Conservation (phyloP, 2,888 invertebrate species). For the Linnaemya vulpina region DNA sequence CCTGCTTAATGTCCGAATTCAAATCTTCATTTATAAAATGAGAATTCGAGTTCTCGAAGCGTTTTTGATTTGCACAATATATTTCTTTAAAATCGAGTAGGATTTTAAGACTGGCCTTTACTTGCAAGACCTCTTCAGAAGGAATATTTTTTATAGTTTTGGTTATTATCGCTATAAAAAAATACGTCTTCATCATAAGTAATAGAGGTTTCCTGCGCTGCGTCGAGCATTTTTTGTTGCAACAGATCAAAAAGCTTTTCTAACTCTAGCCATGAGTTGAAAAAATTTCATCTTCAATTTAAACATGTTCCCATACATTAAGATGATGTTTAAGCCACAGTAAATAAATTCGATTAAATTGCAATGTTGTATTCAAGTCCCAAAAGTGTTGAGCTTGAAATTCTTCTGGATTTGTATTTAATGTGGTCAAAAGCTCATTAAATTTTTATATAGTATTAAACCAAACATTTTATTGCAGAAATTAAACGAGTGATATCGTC, state of each 20-base stretch:
- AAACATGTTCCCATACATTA: slow-evolving; percentile 91
- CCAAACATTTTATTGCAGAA: slow-evolving; percentile 91
- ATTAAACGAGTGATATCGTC: slow-evolving; percentile 81
- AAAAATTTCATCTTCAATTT: slow-evolving; percentile 83
- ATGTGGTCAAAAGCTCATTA: slow-evolving; percentile 74
- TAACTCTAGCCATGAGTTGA: slow-evolving; percentile 77
- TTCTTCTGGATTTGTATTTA: slow-evolving; percentile 61
- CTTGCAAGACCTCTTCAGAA: slow-evolving; percentile 76
- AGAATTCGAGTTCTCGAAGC: slow-evolving; percentile 71
- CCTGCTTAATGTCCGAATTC: slow-evolving; percentile 77
- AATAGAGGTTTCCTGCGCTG: slow-evolving; percentile 14
- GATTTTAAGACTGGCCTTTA: slow-evolving; percentile 75
- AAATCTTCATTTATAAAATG: slow-evolving; percentile 77
- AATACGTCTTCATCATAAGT: slow-evolving; percentile 90
- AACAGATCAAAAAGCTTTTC: slow-evolving; percentile 75
- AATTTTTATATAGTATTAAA: slow-evolving; percentile 86
- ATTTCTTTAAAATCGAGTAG: slow-evolving; percentile 75
- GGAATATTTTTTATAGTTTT: slow-evolving; percentile 67
- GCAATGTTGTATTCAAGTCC: slow-evolving; percentile 77
- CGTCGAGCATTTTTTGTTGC: slow-evolving; percentile 46
- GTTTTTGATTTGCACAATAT: slow-evolving; percentile 73
- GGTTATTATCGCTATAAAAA: slow-evolving; percentile 81
- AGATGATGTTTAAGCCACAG: slow-evolving; percentile 97
- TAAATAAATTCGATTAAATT: slow-evolving; percentile 89
- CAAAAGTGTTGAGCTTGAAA: slow-evolving; percentile 63